Evolutionary conservation across 2,113 vertebrate species (phyloP), one percentile per base, ranked within the genome.

Genomic region (Mohoua ochrocephala): DNA sequence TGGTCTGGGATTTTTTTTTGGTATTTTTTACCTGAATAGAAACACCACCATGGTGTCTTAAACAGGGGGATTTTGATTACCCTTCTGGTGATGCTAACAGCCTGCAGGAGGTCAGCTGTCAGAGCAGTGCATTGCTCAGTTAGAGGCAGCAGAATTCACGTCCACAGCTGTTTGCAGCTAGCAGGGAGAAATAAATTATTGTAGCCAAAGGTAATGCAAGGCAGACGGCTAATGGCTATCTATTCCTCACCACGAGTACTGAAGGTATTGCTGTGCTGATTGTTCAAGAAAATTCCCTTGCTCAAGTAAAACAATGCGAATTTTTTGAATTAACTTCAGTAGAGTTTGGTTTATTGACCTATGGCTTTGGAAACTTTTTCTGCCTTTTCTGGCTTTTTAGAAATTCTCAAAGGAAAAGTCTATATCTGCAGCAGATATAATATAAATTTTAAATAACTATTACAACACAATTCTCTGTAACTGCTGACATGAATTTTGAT

Each of bases 371-470:
- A 82, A 97, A 94, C 67, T 67, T 93, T 78, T 71, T 56, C 35
- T 83, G 35, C 49, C 23, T 87, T 91, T 70, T 84, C 69, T 83
- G 5, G 49, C 77, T 39, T 90, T 37, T 61, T 76, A 94, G 64
- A 91, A 28, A 37, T 82, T 79, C 71, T 95, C 22, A 5, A 79
- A 84, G 81, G 75, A 64, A 91, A 97, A 94, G 61, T 63, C 74
- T 91, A 7, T 78, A 63, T 89, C 77, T 90, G 75, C 75, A 94
- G 90, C 44, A 85, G 61, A 95, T 95, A 90, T 56, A 73, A 70
- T 89, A 91, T 74, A 83, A 93, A 95, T 91, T 96, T 91, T 84
- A 81, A 96, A 94, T 91, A 91, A 87, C 49, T 84, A 50, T 76
- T 94, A 47, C 73, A 87, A 78, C 33, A 85, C 47, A 94, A 64